Conservation (phyloP, 2,888 invertebrate genomes). For the Adineta ricciae region DNA sequence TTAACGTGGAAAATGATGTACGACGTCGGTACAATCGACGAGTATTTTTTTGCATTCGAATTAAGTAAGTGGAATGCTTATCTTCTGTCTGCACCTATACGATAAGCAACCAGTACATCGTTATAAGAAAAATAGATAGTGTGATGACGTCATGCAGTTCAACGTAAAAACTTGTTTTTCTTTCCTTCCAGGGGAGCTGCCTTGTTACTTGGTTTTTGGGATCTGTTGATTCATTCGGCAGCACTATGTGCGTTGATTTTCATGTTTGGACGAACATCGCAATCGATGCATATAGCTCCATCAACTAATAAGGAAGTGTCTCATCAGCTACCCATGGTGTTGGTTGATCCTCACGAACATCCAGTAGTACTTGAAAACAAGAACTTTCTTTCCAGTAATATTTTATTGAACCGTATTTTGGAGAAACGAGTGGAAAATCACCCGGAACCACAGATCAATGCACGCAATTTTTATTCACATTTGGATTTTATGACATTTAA, state of each 20-base stretch:
- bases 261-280: neutral
- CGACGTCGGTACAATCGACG: conserved; percentile 4
- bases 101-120: too few relatives aligned
- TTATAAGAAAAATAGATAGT: too few relatives aligned
- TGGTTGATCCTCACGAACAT: neutral
- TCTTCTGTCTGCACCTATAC: too few relatives aligned
- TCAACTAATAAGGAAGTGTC: neutral
- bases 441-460: neutral
- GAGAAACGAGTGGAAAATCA: neutral
- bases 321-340: neutral
- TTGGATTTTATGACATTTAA: neutral
- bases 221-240: neutral
- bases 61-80: neutral
- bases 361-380: too few relatives aligned
- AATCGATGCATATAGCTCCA: neutral
- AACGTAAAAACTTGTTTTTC: neutral
- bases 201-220: neutral
- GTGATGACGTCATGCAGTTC: too few relatives aligned
- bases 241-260: neutral
- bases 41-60: conserved; percentile 3
- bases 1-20: neutral
- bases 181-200: neutral
- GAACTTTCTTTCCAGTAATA: neutral
- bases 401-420: neutral
- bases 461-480: neutral